Evolutionary conservation across 2,888 invertebrate genomes (phyloP), one percentile per base, ranked within the genome.

Genomic region (Andrena fulva): DNA sequence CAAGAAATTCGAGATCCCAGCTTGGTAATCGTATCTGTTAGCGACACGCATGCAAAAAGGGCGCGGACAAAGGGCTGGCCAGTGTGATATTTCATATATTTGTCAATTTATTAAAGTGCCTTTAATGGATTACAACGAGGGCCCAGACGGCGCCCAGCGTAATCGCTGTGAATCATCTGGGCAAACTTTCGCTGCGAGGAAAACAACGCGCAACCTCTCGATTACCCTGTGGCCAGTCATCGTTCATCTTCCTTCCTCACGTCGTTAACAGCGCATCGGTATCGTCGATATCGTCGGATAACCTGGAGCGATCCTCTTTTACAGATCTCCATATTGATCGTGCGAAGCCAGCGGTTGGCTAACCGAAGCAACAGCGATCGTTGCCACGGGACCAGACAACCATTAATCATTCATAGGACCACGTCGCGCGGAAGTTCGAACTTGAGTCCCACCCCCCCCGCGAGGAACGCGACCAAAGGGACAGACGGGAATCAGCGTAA

Each of bases 1-100:
- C 48, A 31, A 60, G 82, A 77, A 84, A 84, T 82, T 78, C 59
- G 83, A 84, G 77, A 74, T 75, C 68, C 54, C 35, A 27, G 71
- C 54, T 12, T 12, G 8, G 82, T 84, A 83, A 83, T 54, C 68
- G 54, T 71, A 75, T 69, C 59, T 50, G 35, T 59, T 56, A 20
- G 3, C 54, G 31, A 4, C 10, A 62, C 29, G 66, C 60, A 72
- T 76, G 73, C 70, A 80, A 74, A 69, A 76, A 54, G 63, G 35
- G 59, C 27, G 27, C 24, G 64, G 56, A 31, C 50, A 33, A 73
- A 63, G 78, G 70, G 54, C 7, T 35, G 75, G 20, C 63, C 54
- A 56, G 85, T 89, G 90, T 92, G 91, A 91, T 91, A 91, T 92
- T 91, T 91, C 91, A 91, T 90, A 90, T 89, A 86, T 87, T 84